Percentiles rank a stretch among this genome's conserved stretches.
Conservation (phyloP, 2,888 invertebrate species). For the Diachrysia chrysitis region DNA sequence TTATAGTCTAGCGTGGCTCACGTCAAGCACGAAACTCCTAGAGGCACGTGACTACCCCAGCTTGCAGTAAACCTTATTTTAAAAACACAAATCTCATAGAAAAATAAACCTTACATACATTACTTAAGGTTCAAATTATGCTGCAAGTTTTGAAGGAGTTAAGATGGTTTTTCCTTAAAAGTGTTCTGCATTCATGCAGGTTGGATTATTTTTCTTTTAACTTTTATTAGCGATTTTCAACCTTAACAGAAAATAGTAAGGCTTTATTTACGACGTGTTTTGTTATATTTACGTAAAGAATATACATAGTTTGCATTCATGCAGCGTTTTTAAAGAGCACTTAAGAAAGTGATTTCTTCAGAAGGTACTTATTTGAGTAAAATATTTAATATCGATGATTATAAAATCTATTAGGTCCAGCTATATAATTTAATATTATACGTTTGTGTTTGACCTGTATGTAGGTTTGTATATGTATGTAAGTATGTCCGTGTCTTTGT, state of each 20-base stretch:
- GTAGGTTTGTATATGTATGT: too few relatives aligned
- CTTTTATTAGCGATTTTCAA: slow-evolving; percentile 6
- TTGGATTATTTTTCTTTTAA: slow-evolving; percentile 18
- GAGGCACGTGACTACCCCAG: slow-evolving; percentile 46
- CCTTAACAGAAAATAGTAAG: neutral
- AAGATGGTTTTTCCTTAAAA: neutral
- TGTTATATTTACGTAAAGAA: slow-evolving; percentile 5
- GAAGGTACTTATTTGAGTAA: neutral
- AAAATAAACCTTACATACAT: neutral
- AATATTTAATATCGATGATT: neutral
- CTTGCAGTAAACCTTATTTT: slow-evolving; percentile 21
- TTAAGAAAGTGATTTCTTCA: slow-evolving; percentile 52
- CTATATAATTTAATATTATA: too few relatives aligned
- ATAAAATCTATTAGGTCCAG: neutral
- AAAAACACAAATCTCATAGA: neutral
- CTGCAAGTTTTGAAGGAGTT: neutral
- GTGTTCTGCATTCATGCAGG: slow-evolving; percentile 27
- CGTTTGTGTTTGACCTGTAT: too few relatives aligned
- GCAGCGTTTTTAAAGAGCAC: neutral
- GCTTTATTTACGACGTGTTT: neutral
- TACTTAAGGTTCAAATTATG: neutral
- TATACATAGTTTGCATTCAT: slow-evolving; percentile 8
- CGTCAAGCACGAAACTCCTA: slow-evolving; percentile 48
- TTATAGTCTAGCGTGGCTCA: slow-evolving; percentile 44
- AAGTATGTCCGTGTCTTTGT: too few relatives aligned